Conservation (phyloP, 2,888 invertebrate genomes). For the Tipula helvola region DNA sequence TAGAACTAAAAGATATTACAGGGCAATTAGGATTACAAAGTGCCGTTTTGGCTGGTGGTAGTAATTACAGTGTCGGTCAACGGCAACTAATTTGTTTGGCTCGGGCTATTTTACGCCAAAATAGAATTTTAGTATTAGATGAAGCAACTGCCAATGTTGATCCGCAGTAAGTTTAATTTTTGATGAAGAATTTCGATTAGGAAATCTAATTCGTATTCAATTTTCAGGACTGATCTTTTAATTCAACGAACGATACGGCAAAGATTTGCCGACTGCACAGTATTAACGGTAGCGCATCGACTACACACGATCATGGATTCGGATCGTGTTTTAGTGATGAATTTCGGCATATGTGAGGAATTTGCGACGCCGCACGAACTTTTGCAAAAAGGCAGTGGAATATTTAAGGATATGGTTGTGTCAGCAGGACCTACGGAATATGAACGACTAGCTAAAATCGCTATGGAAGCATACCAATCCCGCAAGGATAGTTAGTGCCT, state of each 20-base stretch:
- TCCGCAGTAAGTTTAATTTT: conserved; percentile 29
- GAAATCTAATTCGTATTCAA: background rate
- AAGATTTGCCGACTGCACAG: conserved; percentile 64
- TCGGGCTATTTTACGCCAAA: conserved; percentile 64
- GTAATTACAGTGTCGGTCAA: conserved; percentile 50
- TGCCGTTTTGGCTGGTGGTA: conserved; percentile 42
- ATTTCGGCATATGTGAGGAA: conserved; percentile 56
- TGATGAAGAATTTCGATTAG: background rate
- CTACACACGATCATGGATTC: conserved; percentile 86
- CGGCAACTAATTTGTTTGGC: conserved; percentile 67
- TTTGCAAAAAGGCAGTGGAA: conserved; percentile 41
- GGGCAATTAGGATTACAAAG: conserved; percentile 39
- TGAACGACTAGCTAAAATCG: conserved; percentile 17
- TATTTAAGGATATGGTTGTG: conserved; percentile 49
- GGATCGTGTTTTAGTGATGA: conserved; percentile 69
- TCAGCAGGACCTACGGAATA: conserved; percentile 39
- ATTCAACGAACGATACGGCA: conserved; percentile 66
- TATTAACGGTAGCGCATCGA: conserved; percentile 75
- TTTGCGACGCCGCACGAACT: conserved; percentile 50
- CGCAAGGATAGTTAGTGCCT: conserved; percentile 7
- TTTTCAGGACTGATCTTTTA: conserved; percentile 51
- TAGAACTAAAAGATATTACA: conserved; percentile 45
- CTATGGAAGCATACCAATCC: conserved; percentile 16
- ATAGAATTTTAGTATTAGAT: conserved; percentile 59
- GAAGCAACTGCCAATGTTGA: conserved; percentile 55